Evolutionary conservation across 2,113 vertebrate species (phyloP), one percentile per base, ranked within the genome.

Genomic region (Cathartes aura): DNA sequence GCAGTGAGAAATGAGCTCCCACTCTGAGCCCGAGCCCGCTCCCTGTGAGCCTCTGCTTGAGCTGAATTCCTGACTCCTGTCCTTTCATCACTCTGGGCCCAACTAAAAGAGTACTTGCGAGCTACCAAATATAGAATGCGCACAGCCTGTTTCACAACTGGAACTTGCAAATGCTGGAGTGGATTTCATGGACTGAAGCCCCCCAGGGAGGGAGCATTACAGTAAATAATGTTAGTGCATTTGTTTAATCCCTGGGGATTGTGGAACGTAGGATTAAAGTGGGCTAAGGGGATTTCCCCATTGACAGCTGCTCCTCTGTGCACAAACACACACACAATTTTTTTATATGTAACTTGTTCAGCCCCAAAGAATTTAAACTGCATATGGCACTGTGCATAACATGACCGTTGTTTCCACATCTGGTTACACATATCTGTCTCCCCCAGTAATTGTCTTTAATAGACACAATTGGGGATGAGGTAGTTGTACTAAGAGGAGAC

Each of bases 221-320:
- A 72, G 89, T 93, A 94, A 95, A 97, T 95, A 97, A 96, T 56
- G 78, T 94, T 90, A 91, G 92, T 84, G 73, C 50, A n/a, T 94
- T 96, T 86, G 79, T 96, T 90, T 96, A 96, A 97, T 96, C 94
- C 84, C 80, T 60, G 47, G 90, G 91, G 93, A 94, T 92, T 84
- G 91, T 87, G 87, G 94, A 87, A 94, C 2, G 1, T 40, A 71
- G 94, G 97, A 97, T 97, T 97, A 95, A 92, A 91, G 76, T 89
- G 86, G 89, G 92, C 92, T 97, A 89, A 95, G 94, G 93, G 92
- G 95, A 95, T 96, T 97, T 97, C 96, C 96, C 92, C 89, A 93
- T 74, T 96, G 94, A 96, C 97, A 97, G 97, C 97, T 97, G 97
- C 89, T 96, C 30, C 43, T 43, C 74, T 64, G 42, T 67, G 84